phyloP scores from a whole-genome alignment of 2,888 invertebrate species.

The Ophioninae sp. region DNA sequence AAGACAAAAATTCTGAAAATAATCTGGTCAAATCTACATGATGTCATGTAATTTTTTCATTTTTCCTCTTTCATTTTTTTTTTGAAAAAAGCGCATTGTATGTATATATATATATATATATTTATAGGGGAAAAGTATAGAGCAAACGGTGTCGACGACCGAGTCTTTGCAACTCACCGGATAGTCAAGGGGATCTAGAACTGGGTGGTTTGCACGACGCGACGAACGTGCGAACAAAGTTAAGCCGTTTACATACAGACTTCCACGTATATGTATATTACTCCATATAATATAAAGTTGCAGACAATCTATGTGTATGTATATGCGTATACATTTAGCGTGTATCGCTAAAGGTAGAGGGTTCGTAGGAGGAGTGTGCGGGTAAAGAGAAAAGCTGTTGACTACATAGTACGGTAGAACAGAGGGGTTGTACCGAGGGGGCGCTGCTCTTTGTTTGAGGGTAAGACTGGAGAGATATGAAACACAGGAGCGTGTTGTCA shows the following conservation, averaged over 20 bases:
- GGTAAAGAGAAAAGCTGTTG: conserved; percentile 44
- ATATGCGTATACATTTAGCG: too few relatives aligned
- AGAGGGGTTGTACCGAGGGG: conserved; percentile 37
- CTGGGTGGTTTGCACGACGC: conserved; percentile 33
- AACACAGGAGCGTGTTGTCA: conserved; percentile 13
- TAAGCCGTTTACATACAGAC: conserved; percentile 1
- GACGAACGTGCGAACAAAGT: conserved; percentile 39
- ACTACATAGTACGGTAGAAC: conserved; percentile 23
- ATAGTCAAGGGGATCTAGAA: conserved; percentile 46
- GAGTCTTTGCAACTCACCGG: conserved; percentile 39
- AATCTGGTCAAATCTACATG: too few relatives aligned
- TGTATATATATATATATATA: neutral
- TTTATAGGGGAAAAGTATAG: conserved; percentile 18
- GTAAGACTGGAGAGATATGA: conserved; percentile 26
- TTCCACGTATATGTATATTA: conserved; percentile 4
- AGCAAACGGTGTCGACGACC: conserved; percentile 46
- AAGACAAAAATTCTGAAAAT: too few relatives aligned
- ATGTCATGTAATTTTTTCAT: too few relatives aligned
- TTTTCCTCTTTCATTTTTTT: too few relatives aligned
- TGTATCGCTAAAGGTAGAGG: conserved; percentile 36
- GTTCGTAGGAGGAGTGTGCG: conserved; percentile 30
- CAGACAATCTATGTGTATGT: too few relatives aligned
- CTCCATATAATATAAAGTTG: neutral
- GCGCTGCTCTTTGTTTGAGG: conserved; percentile 18
- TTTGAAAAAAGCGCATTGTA: too few relatives aligned